Evolutionary conservation across 2,113 vertebrate species (phyloP).

Genomic region (Mustela nigripes): DNA sequence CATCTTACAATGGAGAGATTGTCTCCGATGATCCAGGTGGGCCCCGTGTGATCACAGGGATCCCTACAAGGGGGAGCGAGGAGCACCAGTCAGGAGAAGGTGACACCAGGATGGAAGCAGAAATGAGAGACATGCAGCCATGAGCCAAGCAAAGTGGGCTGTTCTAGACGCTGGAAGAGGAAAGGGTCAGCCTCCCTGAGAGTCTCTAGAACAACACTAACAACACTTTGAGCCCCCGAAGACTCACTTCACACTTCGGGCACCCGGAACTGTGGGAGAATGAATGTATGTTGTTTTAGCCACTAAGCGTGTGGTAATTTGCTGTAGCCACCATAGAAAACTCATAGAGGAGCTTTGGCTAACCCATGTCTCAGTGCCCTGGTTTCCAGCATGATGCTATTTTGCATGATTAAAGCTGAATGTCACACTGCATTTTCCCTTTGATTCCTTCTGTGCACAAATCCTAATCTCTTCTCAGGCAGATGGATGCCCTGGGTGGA

Average conservation of each 20-base stretch:
- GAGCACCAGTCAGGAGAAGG: neutral
- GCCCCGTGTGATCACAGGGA: neutral
- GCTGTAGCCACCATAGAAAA: neutral
- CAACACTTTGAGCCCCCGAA: neutral
- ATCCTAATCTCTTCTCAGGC: neutral
- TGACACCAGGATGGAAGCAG: neutral
- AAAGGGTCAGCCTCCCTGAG: neutral
- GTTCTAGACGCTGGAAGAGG: neutral
- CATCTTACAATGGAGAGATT: neutral
- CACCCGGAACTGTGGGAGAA: neutral
- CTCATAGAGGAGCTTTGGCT: neutral
- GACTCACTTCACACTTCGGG: neutral
- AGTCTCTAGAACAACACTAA: neutral
- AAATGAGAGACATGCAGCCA: neutral
- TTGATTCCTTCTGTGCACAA: constrained; percentile 15
- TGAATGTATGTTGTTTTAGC: neutral
- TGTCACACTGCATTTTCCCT: neutral
- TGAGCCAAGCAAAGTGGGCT: neutral
- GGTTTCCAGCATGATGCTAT: neutral
- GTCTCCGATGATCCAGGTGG: neutral
- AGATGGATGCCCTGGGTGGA: neutral
- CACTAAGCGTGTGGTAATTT: neutral
- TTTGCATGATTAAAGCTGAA: neutral
- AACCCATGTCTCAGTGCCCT: neutral
- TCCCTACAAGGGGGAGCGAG: neutral